These are phyloP conservation scores for Torymus auratus DNA, from an alignment of 2,888 invertebrate species.

Conservation along the genomic window DNA sequence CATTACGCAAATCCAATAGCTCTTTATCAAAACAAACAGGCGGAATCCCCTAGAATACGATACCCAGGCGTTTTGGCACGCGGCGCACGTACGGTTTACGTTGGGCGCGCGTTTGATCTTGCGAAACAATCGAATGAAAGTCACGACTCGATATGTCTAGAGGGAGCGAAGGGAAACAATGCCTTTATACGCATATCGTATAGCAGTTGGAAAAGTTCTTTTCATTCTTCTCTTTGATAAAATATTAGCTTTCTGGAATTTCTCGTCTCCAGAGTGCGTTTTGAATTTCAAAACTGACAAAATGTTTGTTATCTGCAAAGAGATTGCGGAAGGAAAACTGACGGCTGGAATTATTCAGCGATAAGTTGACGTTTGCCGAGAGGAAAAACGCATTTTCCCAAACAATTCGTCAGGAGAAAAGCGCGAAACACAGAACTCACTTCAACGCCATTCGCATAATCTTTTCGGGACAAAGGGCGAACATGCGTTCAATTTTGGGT, in stretches of 20 bases:
- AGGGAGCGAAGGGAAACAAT: no score
- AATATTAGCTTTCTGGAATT: no score
- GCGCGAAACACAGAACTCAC: neutral
- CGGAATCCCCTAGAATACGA: neutral
- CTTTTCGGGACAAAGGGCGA: neutral
- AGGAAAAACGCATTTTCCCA: slow-evolving; percentile 38
- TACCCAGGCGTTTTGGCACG: neutral
- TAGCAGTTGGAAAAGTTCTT: no score
- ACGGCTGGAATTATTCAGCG: neutral
- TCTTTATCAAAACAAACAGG: neutral
- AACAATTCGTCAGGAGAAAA: slow-evolving; percentile 28
- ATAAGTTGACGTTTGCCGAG: slow-evolving; percentile 4
- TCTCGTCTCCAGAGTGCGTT: no score
- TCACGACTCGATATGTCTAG: slow-evolving; percentile 28
- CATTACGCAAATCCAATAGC: slow-evolving; percentile 1
- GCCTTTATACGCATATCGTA: no score
- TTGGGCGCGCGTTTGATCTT: slow-evolving; percentile 5
- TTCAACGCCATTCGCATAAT: no score
- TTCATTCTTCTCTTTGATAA: no score
- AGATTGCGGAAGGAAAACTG: neutral
- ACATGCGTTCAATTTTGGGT: slow-evolving; percentile 37
- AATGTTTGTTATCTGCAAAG: no score
- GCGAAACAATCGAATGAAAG: slow-evolving; percentile 43
- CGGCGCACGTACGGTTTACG: neutral
- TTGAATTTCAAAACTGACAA: no score